Base-by-base conservation (phyloP, 2,888 invertebrate genomes). In the Cataglyphis rosenhaueri region DNA sequence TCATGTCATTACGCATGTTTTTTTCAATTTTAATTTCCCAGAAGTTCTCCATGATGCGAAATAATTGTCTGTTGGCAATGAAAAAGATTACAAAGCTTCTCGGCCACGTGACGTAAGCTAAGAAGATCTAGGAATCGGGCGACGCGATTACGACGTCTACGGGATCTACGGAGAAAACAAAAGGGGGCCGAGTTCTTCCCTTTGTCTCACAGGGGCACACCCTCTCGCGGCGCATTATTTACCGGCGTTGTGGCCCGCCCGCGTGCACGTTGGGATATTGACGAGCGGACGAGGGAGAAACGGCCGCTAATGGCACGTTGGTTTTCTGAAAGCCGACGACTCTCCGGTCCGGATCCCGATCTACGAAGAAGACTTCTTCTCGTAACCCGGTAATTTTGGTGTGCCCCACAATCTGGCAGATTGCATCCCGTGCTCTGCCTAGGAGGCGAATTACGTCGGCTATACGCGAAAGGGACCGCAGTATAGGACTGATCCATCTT, bases 371-470 rank as follows among this genome's bases (percentile, higher is more conserved):
- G 64, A 62, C 73, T 65, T 38, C 83, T 25, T 32, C 71, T 78
- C 76, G 57, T 86, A 91, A 92, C 92, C 92, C 90, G 87, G 92
- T 91, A 92, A 93, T 93, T 93, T 93, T 76, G 93, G 91, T 91
- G 91, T 90, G 91, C 92, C 91, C 91, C 88, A 89, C 92, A 92
- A 92, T 92, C 91, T 90, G 85, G 84, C 86, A 92, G 92, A 92
- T 92, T 92, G 91, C 91, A 91, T 89, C 90, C 87, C 88, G 86
- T 59, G 68, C 85, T 71, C 79, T 79, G 81, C 85, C 86, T 89
- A 89, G 89, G 38, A 84, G 76, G 85, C 76, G 88, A 86, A 89
- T 89, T 89, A 89, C 87, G 84, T 62, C 65, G 76, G 18, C 61
- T 64, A 29, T 70, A 70, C 78, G 81, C 70, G 65, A 84, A 70